Conservation (phyloP, 2,797 vertebrate species). For the Limosa lapponica region DNA sequence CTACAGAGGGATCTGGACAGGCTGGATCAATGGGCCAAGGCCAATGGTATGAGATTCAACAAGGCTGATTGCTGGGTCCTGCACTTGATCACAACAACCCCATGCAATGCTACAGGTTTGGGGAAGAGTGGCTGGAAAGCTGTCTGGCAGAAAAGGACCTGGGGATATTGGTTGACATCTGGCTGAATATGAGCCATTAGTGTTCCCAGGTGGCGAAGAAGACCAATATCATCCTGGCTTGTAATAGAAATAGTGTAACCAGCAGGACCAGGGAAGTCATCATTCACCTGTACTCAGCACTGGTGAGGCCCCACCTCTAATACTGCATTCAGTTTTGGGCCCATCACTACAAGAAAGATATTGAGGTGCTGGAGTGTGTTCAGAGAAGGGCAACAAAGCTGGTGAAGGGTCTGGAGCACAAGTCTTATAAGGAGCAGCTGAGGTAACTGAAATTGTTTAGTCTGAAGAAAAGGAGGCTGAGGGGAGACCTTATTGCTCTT, state of each 20-base stretch:
- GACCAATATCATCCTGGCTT: neutral
- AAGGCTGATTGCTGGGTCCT: rapidly evolving
- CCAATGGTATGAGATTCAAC: neutral
- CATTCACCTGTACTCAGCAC: rapidly evolving
- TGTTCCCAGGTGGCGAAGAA: no score
- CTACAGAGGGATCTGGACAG: neutral
- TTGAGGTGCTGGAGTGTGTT: neutral
- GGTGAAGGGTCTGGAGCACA: neutral
- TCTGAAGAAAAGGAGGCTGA: neutral
- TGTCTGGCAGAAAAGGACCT: rapidly evolving
- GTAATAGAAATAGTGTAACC: neutral
- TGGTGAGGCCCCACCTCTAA: neutral
- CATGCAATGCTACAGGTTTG: rapidly evolving
- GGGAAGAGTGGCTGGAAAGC: neutral
- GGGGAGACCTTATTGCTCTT: neutral
- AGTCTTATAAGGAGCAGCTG: neutral
- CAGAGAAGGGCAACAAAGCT: neutral
- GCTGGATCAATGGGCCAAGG: rapidly evolving
- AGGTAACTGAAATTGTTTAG: neutral
- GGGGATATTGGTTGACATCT: neutral
- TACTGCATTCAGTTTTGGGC: neutral
- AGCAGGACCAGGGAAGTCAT: neutral
- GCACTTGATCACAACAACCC: neutral
- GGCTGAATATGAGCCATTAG: neutral
- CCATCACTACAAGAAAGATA: no score